Base-by-base conservation (phyloP, 2,888 invertebrate genomes). In the Chaitophorus viminalis region DNA sequence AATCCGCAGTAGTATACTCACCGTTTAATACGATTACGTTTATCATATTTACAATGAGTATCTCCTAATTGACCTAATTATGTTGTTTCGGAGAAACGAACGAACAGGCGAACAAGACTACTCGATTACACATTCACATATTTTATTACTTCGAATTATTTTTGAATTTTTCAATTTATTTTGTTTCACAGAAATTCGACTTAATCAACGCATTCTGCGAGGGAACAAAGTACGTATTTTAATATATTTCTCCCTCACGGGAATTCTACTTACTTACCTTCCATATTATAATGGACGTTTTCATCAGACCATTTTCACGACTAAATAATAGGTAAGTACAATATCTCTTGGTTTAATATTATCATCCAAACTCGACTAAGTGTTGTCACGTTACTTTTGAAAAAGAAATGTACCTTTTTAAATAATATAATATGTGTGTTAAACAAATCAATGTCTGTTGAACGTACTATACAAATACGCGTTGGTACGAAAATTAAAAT, bases 161-260 rank as follows among this genome's bases (percentile, higher is more conserved):
- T 29, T 70, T 70, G 70, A 11, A 17, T 29, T 70, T 31, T 54
- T 77, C 52, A 54, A 77, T 31, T 77, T 29, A 77, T 31, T 31
- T 54, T 77, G 77, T 77, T 77, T 31, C 31, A 21, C 54, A 17
- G 31, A 77, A 77, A 54, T 77, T 77, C 77, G 31, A 54, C 77
- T 77, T 31, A 70, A 70, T 70, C 70, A 17, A 31, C 70, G 70
- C 70, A 31, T 70, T 70, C 70, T 70, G 31, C 70, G 70, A 29
- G 70, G 70, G 29, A 29, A 70, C 29, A 29, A 31, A 11, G 4
- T 29, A 29, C 70, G 17, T 70, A 31, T 70, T 70, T 70, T 70
- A 70, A 70, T 70, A 70, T 31, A 70, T 70, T 70, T 31, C 29
- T 31, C 70, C 3, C 29, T 29, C 29, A 0, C 14, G 70, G 31